Percentiles rank a stretch among this genome's conserved stretches.
Evolutionary conservation across 2,888 invertebrate genomes (phyloP).

Genomic region (Dioctria rufipes): DNA sequence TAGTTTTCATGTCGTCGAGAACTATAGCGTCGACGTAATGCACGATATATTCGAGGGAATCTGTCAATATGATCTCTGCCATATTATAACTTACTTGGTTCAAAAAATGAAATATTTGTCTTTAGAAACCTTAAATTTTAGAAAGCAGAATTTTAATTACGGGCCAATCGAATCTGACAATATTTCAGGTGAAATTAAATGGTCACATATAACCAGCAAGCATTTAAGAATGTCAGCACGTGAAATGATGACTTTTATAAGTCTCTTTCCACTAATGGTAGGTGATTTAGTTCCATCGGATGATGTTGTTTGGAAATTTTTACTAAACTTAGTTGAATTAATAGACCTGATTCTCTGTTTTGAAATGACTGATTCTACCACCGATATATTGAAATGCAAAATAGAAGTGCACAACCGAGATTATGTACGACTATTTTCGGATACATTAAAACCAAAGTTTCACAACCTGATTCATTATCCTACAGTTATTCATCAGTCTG

Average conservation of each 20-base stretch:
- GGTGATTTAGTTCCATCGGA: constrained; percentile 52
- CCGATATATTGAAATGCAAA: background rate
- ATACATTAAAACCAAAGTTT: constrained; percentile 27
- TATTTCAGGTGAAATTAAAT: constrained; percentile 21
- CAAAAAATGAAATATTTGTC: constrained; percentile 46
- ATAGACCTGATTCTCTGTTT: constrained; percentile 44
- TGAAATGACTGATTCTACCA: background rate
- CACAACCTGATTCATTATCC: constrained; percentile 49
- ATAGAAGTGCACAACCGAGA: constrained; percentile 21
- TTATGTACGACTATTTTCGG: constrained; percentile 19
- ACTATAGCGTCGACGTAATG: too few species aligned
- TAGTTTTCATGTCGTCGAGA: too few species aligned
- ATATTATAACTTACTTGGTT: constrained; percentile 10
- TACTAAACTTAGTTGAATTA: constrained; percentile 35
- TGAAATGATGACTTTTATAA: constrained; percentile 20
- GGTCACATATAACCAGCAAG: constrained; percentile 24
- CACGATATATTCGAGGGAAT: too few species aligned
- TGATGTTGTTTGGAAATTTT: constrained; percentile 56
- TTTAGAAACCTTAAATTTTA: constrained; percentile 48
- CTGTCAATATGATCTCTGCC: too few species aligned
- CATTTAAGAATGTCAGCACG: constrained; percentile 46
- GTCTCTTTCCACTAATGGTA: constrained; percentile 56
- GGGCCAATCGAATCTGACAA: constrained; percentile 50
- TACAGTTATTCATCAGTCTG: constrained; percentile 21
- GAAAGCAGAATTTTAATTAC: constrained; percentile 55